Evolutionary conservation across 2,113 vertebrate genomes (phyloP).

Genomic region (Apteryx mantelli): DNA sequence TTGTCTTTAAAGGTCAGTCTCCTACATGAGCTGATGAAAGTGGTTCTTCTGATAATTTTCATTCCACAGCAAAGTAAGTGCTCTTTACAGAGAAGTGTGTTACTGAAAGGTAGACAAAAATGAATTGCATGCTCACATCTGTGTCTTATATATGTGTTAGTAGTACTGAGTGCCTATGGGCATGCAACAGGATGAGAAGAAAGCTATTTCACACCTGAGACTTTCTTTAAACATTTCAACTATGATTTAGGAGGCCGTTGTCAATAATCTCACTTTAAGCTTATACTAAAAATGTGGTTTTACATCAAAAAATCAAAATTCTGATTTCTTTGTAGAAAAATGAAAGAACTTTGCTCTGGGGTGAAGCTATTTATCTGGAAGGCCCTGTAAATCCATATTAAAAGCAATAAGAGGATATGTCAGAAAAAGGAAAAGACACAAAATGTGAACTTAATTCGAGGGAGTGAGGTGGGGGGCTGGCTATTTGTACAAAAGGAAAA

Average conservation of each 20-base stretch:
- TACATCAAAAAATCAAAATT: neutral
- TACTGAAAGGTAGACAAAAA: neutral
- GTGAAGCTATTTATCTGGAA: neutral
- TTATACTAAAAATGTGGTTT: neutral
- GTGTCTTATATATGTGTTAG: neutral
- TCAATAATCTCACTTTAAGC: neutral
- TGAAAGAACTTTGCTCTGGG: neutral
- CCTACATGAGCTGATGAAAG: neutral
- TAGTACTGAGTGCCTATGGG: neutral
- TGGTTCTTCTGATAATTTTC: neutral
- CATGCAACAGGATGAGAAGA: neutral
- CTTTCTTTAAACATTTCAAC: neutral
- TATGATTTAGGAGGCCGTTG: neutral
- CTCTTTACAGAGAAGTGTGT: neutral
- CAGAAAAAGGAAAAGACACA: neutral
- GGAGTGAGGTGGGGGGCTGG: neutral
- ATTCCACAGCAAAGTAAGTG: neutral
- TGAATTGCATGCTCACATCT: neutral
- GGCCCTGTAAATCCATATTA: neutral
- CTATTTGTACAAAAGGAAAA: neutral
- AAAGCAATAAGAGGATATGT: neutral
- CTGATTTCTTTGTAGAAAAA: neutral
- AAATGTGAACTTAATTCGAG: neutral
- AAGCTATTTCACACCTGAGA: neutral
- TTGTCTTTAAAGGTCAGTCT: neutral